Conservation (phyloP, 2,797 vertebrate species). For the Megalops cyprinoides region DNA sequence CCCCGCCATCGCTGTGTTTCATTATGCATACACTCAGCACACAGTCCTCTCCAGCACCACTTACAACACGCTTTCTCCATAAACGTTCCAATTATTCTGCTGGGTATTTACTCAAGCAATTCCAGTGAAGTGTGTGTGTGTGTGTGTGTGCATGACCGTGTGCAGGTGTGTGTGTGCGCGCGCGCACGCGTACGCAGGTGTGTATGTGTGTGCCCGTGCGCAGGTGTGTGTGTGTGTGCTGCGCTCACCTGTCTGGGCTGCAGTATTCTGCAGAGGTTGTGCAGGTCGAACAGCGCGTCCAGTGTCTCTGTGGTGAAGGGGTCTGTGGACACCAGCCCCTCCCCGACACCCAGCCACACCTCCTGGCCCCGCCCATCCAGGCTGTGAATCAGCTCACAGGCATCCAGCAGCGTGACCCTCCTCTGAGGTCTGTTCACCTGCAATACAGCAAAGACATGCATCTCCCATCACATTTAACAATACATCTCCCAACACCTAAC, state of each 20-base stretch:
- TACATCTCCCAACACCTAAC: too few species aligned
- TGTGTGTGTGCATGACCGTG: not conserved
- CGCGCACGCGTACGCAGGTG: conserved; percentile 4
- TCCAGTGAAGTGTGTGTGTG: not conserved
- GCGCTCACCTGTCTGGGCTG: conserved; percentile 85
- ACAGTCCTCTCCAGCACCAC: too few species aligned
- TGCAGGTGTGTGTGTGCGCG: not conserved
- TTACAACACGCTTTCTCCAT: too few species aligned
- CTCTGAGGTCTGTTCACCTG: conserved; percentile 86
- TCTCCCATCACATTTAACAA: not conserved
- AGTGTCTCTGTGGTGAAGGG: conserved; percentile 77
- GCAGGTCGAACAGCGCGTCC: conserved; percentile 82
- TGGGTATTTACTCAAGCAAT: too few species aligned
- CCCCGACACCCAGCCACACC: conserved; percentile 71
- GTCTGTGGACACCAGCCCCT: conserved; percentile 70
- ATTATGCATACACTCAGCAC: too few species aligned
- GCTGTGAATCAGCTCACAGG: conserved; percentile 81
- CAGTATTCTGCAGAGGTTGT: conserved; percentile 83
- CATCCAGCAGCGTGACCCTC: conserved; percentile 83
- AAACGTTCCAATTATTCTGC: too few species aligned
- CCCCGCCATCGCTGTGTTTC: too few species aligned
- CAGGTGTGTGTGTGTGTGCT: not conserved
- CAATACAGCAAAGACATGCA: not conserved
- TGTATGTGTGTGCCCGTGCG: conserved; percentile 15
- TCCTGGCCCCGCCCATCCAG: conserved; percentile 71